Percentiles rank a stretch among this genome's conserved stretches.
phyloP scores from a whole-genome alignment of 2,888 invertebrate species.

The Falcaria lacertinaria region DNA sequence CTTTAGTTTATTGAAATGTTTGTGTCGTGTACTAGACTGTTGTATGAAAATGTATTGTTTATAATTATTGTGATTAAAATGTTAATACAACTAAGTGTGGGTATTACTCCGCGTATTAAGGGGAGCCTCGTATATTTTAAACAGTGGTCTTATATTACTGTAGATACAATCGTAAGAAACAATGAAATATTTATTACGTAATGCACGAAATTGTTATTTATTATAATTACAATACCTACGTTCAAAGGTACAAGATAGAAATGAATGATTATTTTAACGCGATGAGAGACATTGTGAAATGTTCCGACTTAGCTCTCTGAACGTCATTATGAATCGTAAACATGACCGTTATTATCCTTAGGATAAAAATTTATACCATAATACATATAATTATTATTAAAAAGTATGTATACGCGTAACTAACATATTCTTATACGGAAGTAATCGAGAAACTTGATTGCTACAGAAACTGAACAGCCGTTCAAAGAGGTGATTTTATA shows the following conservation, averaged over 20 bases:
- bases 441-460: conserved; percentile 70
- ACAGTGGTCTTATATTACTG: conserved; percentile 76
- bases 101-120: conserved; percentile 59
- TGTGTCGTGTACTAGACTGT: conserved; percentile 59
- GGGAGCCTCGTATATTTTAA: conserved; percentile 62
- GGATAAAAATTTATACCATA: conserved; percentile 76
- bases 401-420: conserved; percentile 77
- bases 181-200: conserved; percentile 77
- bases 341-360: conserved; percentile 76
- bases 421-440: conserved; percentile 77
- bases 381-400: conserved; percentile 76
- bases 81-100: conserved; percentile 73
- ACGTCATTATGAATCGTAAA: conserved; percentile 72
- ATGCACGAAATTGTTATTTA: conserved; percentile 77
- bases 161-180: conserved; percentile 78
- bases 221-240: conserved; percentile 79
- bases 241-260: conserved; percentile 77
- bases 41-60: conserved; percentile 60
- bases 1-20: conserved; percentile 72
- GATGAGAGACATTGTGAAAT: conserved; percentile 77
- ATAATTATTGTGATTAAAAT: conserved; percentile 66
- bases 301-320: conserved; percentile 70
- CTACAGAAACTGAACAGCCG: conserved; percentile 73
- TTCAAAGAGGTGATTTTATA: conserved; percentile 76
- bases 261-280: conserved; percentile 76